phyloP scores from a whole-genome alignment of 2,113 vertebrate species.

The Callospermophilus lateralis region DNA sequence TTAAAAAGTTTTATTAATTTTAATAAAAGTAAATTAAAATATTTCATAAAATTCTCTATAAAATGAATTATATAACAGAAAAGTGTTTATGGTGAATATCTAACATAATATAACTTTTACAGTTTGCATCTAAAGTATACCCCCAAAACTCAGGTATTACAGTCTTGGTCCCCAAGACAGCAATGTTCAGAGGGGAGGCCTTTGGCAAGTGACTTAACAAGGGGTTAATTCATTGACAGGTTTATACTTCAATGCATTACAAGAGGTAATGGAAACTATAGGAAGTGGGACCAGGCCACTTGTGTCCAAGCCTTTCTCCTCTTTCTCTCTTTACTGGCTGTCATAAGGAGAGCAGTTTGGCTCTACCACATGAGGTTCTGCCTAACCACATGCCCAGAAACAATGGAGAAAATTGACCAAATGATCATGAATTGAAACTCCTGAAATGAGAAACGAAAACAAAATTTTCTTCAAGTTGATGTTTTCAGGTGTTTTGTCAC shows the following conservation, averaged over 20 bases:
- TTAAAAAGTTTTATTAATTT: neutral
- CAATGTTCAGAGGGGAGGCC: too few relatives aligned
- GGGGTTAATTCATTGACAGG: too few relatives aligned
- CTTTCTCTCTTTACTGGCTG: neutral
- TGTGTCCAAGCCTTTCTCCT: neutral
- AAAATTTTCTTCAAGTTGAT: neutral
- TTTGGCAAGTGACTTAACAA: too few relatives aligned
- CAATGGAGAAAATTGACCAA: too few relatives aligned
- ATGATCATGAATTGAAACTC: neutral
- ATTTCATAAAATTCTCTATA: neutral
- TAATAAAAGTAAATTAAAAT: neutral
- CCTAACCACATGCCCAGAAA: too few relatives aligned
- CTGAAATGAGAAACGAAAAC: neutral
- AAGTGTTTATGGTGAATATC: rapidly evolving
- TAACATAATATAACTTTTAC: neutral
- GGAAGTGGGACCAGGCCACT: neutral
- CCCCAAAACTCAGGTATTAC: too few relatives aligned
- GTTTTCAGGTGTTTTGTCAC: neutral
- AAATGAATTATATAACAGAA: neutral
- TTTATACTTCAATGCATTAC: too few relatives aligned
- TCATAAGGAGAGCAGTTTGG: too few relatives aligned
- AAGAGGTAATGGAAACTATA: neutral
- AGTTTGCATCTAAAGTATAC: too few relatives aligned
- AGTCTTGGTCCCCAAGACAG: too few relatives aligned
- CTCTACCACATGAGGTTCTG: neutral